Evolutionary conservation across 2,888 invertebrate species (phyloP).

Genomic region (Drepanosiphum platanoidis): DNA sequence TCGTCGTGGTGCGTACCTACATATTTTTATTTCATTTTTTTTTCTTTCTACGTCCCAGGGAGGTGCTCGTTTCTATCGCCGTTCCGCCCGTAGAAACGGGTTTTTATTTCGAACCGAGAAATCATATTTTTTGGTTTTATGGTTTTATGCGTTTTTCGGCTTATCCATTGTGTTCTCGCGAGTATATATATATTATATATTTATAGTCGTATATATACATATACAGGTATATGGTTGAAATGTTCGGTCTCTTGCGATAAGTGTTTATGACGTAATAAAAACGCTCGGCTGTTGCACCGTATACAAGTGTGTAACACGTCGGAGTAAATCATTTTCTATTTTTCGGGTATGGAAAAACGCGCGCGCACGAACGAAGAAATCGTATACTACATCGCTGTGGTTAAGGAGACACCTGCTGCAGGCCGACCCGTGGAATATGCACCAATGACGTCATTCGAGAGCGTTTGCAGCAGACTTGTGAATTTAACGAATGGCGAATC

Average conservation of each 20-base stretch:
- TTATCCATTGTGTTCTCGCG: constrained; percentile 41
- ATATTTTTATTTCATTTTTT: background rate
- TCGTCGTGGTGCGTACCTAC: background rate
- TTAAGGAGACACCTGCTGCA: no score
- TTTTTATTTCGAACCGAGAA: background rate
- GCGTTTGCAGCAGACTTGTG: no score
- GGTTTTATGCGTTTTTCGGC: constrained; percentile 44
- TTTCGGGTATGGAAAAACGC: background rate
- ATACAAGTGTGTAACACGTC: background rate
- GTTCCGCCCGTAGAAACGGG: background rate
- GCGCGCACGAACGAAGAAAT: no score
- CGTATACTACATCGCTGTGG: no score
- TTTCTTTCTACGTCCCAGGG: background rate
- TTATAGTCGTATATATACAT: background rate
- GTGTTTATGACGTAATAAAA: constrained; percentile 52
- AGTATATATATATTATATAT: background rate
- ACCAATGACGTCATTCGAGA: no score
- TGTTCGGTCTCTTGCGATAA: constrained; percentile 35
- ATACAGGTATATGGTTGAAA: background rate
- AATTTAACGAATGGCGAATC: no score
- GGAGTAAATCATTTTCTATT: constrained; percentile 24
- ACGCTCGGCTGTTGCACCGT: constrained; percentile 8
- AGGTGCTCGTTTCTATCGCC: background rate
- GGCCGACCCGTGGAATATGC: no score
- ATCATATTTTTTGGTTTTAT: constrained; percentile 37